Evolutionary conservation across 2,797 vertebrate species (phyloP).

Genomic region (Chaetophractus vellerosus): DNA sequence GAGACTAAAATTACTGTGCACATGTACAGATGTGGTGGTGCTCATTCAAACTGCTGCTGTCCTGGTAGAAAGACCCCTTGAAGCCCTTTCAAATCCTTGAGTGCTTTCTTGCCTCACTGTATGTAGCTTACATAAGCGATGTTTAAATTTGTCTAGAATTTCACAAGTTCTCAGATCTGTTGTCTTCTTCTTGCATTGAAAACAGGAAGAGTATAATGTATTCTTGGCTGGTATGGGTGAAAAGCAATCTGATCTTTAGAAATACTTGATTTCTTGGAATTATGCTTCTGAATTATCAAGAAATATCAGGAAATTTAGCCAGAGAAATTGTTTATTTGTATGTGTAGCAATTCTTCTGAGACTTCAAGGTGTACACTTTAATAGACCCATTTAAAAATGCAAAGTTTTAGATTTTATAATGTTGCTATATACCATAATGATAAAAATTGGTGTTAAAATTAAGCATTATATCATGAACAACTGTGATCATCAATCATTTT

Average conservation of each 20-base stretch:
- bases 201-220: background rate
- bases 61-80: slow-evolving; percentile 40
- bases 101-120: slow-evolving; percentile 41
- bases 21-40: background rate
- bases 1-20: background rate
- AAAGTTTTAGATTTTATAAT: slow-evolving; percentile 4
- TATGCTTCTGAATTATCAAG: slow-evolving; percentile 35
- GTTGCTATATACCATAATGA: background rate
- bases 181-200: slow-evolving; percentile 47
- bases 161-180: slow-evolving; percentile 60
- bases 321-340: background rate
- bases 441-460: background rate
- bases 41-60: background rate
- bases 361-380: background rate
- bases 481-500: slow-evolving; percentile 20
- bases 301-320: slow-evolving; percentile 27
- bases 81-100: slow-evolving; percentile 25
- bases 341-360: slow-evolving; percentile 4
- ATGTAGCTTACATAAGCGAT: slow-evolving; percentile 64
- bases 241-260: slow-evolving; percentile 49
- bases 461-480: background rate
- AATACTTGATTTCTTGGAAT: slow-evolving; percentile 59
- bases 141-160: slow-evolving; percentile 70
- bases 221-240: slow-evolving; percentile 17
- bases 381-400: slow-evolving; percentile 10